Base-by-base conservation (phyloP, 1,140 invertebrate genomes). In the Pseudomyrmex sp. region DNA sequence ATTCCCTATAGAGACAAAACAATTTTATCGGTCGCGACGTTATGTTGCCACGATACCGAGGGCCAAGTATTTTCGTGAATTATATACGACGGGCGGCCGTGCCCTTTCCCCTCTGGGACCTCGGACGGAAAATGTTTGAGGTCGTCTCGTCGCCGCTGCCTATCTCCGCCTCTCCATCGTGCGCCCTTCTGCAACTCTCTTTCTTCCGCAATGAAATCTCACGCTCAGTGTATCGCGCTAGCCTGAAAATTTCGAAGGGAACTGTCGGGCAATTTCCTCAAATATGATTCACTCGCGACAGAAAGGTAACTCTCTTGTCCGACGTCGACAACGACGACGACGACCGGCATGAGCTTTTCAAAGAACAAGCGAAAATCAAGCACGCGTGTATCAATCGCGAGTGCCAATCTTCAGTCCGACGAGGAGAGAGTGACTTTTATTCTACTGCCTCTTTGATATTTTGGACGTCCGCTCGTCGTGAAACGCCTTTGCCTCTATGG, bases 281-380 rank as follows among this genome's bases (percentile, higher is more conserved):
- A 54, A 18, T 50, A 83, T 73, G 80, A 87, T 68, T 75, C 50
- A 35, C 46, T 61, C 59, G 20, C 46, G 52, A 73, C 10, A 50
- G 15, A 12, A 44, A 58, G 52, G 23, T 63, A 4, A 48, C 7
- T 35, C 35, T 35, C 35, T 35, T 35, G 35, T 35, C 26, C 12
- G 48, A 9, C 35, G 35, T 35, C 35, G 23, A 20, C 35, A 66
- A 69, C 59, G 59, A 23, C 35, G 23, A 20, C 35, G 66, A 69
- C 59, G 59, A 23, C 61, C 23, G 82, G 15, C 59, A 44, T 44
- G n/a, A 35, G 68, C 82, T 87, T 56, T 72, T 88, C 86, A 88
- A 88, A 88, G 85, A 82, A 87, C 82, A 84, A 84, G 82, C 75
- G 82, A 88, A 75, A 87, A 84, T 88, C 86, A 88, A 88, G 86